phyloP scores from a whole-genome alignment of 2,113 vertebrate species.

The Oriolus oriolus region DNA sequence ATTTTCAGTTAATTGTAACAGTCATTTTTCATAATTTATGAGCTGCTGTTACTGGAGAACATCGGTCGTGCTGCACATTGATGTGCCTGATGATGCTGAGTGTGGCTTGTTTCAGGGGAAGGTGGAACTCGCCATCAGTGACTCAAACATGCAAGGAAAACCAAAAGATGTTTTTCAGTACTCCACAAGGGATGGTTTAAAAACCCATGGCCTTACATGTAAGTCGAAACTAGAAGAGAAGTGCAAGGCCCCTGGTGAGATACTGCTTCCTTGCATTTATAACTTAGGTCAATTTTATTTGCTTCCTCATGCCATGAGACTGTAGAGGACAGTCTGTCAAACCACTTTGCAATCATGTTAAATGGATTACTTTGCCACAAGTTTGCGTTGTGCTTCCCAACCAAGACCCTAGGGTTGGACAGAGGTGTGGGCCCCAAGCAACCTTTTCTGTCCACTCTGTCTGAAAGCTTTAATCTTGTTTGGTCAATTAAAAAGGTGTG shows the following conservation, averaged over 20 bases:
- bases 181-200: not conserved
- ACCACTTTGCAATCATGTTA: not conserved
- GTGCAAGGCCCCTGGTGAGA: not conserved
- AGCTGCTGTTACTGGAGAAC: slow-evolving; percentile 40
- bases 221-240: not conserved
- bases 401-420: not conserved
- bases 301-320: not conserved
- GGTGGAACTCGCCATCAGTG: not conserved
- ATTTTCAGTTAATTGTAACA: slow-evolving; percentile 70
- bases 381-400: not conserved
- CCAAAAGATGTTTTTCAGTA: not conserved
- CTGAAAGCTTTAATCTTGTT: slow-evolving; percentile 22
- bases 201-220: not conserved
- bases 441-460: not conserved
- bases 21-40: slow-evolving; percentile 67
- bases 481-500: slow-evolving; percentile 47
- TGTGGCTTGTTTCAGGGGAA: not conserved
- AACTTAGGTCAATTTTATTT: not conserved
- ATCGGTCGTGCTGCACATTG: not conserved
- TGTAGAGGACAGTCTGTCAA: not conserved
- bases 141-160: not conserved
- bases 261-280: not conserved
- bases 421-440: not conserved
- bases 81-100: not conserved
- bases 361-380: slow-evolving; percentile 25